A percentile compares a stretch with the other conserved stretches of the same genome.
Conservation (phyloP, 2,797 vertebrate species). For the Falco peregrinus region DNA sequence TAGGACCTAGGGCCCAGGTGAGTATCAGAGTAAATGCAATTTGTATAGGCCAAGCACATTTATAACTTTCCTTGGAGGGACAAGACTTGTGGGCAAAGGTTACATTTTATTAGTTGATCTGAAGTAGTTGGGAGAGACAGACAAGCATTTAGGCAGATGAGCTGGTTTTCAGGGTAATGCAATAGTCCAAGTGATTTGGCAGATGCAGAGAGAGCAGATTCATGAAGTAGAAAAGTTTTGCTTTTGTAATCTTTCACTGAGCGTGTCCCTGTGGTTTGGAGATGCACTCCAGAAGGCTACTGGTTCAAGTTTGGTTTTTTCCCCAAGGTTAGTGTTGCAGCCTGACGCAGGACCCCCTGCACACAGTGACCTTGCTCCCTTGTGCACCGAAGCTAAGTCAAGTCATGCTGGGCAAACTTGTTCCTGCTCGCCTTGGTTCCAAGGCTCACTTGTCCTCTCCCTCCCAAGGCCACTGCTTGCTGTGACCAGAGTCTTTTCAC, state of each 20-base stretch:
- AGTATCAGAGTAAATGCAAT: background rate
- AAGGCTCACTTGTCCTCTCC: background rate
- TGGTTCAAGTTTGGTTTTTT: background rate
- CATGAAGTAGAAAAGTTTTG: background rate
- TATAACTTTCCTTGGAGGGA: background rate
- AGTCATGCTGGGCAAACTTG: background rate
- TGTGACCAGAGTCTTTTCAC: background rate
- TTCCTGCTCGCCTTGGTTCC: accelerated
- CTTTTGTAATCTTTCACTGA: background rate
- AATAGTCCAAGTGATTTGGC: background rate
- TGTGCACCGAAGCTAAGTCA: background rate
- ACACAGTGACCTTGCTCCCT: background rate
- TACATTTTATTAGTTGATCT: background rate
- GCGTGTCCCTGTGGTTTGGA: background rate
- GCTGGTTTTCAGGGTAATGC: background rate
- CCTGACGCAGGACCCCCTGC: background rate
- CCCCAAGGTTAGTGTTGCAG: background rate
- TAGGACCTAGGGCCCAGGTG: background rate
- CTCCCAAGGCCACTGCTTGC: accelerated
- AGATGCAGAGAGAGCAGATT: background rate
- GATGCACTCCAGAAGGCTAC: background rate
- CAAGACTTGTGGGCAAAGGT: background rate
- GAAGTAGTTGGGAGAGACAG: background rate
- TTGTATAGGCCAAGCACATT: background rate
- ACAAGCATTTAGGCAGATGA: background rate